Base-by-base conservation (phyloP, 2,113 vertebrate genomes). In the Podilymbus podiceps region DNA sequence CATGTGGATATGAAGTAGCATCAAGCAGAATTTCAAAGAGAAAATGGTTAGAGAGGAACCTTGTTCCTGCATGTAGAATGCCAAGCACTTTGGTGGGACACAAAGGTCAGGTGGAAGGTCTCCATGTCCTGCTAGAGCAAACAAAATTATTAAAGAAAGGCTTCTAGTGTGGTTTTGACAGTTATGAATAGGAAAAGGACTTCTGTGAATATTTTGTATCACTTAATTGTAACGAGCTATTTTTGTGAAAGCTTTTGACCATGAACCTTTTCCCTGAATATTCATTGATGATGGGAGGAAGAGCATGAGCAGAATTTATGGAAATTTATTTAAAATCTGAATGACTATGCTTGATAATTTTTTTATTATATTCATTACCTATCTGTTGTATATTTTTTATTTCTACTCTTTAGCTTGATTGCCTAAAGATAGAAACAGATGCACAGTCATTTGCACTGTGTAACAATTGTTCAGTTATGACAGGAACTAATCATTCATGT, bases 261-360 rank as follows among this genome's bases (percentile, higher is more conserved):
- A 23, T 52, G 60, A 93, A 86, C 10, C 11, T 58, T 94, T 84
- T 91, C 27, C 73, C 72, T 93, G 86, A 96, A 92, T 95, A 95
- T 93, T 96, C 77, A 93, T 59, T 84, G 80, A 64, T 1, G 4
- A 78, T 35, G 20, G 31, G 25, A 89, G 42, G 60, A 82, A 75
- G 69, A 44, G 10, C 80, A 90, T 80, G 47, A 93, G 40, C 24
- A 87, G 49, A 95, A 93, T 69, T 85, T 79, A 78, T 76, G 42
- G 53, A 85, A 96, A 92, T 47, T 68, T 2, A 79, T 89, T 93
- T 89, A 64, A 93, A 89, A 85, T 62, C 24, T 72, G 66, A 90
- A 68, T 72, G 11, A 73, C 40, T 75, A n/a, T 75, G 63, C 63
- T 59, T 93, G 33, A 86, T 60, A 89, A 22, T 21, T 90, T 95